Evolutionary conservation across 1,140 invertebrate species (phyloP).

Genomic region (Papilio dardanus): DNA sequence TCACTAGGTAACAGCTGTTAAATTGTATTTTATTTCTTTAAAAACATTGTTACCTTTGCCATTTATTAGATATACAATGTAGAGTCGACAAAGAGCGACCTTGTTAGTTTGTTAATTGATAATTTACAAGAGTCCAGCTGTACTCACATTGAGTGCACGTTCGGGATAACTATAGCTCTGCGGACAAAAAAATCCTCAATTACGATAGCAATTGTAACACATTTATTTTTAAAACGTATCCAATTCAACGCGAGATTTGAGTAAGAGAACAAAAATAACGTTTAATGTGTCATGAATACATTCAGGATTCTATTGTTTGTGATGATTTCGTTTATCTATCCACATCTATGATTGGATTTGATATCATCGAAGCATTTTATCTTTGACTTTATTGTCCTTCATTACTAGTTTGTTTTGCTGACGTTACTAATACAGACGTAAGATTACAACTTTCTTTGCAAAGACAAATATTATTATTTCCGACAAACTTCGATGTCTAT

Average conservation of each 20-base stretch:
- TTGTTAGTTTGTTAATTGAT: slow-evolving; percentile 17
- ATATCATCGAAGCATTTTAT: background rate
- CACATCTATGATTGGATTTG: background rate
- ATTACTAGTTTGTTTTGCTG: background rate
- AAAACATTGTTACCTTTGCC: background rate
- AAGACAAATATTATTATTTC: no score
- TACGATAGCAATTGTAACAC: slow-evolving; percentile 28
- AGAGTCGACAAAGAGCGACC: background rate
- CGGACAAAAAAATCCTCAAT: slow-evolving; percentile 12
- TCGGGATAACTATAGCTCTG: slow-evolving; percentile 31
- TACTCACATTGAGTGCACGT: slow-evolving; percentile 26
- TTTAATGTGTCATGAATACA: slow-evolving; percentile 16
- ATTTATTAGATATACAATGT: background rate
- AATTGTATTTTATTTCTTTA: background rate
- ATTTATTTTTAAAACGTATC: slow-evolving; percentile 19
- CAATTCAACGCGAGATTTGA: slow-evolving; percentile 4
- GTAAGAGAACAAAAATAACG: slow-evolving; percentile 13
- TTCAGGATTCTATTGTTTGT: background rate
- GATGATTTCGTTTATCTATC: background rate
- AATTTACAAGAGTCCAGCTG: slow-evolving; percentile 7
- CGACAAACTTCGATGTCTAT: no score
- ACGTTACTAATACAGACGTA: background rate
- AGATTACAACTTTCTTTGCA: background rate
- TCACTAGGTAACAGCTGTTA: background rate
- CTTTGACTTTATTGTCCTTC: background rate